Evolutionary conservation across 2,888 invertebrate genomes (phyloP).

Genomic region (Athetis lepigone): DNA sequence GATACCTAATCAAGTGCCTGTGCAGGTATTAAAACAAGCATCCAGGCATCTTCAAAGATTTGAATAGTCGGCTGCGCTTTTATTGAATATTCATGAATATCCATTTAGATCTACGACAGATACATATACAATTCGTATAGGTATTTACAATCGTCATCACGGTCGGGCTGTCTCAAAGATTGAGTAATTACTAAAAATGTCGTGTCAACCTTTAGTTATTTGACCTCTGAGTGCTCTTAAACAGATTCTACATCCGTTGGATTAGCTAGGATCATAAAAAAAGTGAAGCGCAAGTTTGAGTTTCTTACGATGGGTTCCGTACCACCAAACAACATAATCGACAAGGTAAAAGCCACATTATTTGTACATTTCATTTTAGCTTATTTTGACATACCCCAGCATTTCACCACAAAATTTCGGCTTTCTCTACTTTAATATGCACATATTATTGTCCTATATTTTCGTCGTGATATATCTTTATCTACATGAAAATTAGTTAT

Average conservation of each 20-base stretch:
- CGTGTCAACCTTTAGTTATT: constrained; percentile 43
- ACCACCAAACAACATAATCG: too few species aligned
- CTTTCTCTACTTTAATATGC: too few species aligned
- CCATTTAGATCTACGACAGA: constrained; percentile 43
- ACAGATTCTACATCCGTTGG: constrained; percentile 62
- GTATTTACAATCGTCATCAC: constrained; percentile 21
- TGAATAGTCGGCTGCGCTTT: constrained; percentile 1
- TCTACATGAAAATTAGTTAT: too few species aligned
- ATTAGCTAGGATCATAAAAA: constrained; percentile 45
- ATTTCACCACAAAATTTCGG: too few species aligned
- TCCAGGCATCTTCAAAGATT: constrained; percentile 7
- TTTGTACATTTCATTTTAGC: too few species aligned
- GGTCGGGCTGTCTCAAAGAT: constrained; percentile 17
- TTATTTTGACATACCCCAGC: too few species aligned
- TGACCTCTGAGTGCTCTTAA: constrained; percentile 57
- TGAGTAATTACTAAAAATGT: constrained; percentile 55
- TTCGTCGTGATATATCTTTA: too few species aligned
- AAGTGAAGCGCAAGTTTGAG: too few species aligned
- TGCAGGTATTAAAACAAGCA: constrained; percentile 12
- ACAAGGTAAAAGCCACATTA: too few species aligned
- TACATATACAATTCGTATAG: constrained; percentile 35
- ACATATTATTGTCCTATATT: too few species aligned
- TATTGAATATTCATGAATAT: constrained; percentile 46
- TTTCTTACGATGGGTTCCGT: too few species aligned
- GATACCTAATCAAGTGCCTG: constrained; percentile 1